A percentile compares a stretch with the other conserved stretches of the same genome.
These are phyloP conservation scores for Stigmatopora nigra DNA, from an alignment of 2,113 vertebrate species.

Conservation along the genomic window DNA sequence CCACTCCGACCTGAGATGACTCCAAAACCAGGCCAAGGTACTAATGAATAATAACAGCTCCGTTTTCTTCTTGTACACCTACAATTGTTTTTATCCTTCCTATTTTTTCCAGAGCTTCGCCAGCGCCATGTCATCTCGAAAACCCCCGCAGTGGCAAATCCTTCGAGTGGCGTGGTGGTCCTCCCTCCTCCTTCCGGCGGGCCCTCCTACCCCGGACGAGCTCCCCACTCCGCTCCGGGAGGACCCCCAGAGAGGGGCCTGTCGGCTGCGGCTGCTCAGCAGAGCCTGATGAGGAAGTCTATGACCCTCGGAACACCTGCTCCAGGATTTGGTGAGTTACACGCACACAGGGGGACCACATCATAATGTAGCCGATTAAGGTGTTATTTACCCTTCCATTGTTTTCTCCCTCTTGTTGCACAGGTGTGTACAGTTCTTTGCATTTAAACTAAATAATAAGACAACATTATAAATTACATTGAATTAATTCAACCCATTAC, in stretches of 20 bases:
- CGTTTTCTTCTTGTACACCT: conserved; percentile 1
- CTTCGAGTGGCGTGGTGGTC: conserved; percentile 52
- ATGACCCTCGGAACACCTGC: conserved; percentile 83
- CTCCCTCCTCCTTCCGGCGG: conserved; percentile 62
- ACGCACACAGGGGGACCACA: conserved; percentile 69
- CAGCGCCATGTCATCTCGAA: conserved; percentile 81
- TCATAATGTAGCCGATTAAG: conserved; percentile 70
- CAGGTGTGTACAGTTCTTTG: conserved; percentile 38
- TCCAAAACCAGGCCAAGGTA: conserved; percentile 91
- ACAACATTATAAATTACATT: conserved; percentile 36
- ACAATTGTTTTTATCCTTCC: conserved; percentile 29
- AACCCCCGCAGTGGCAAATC: conserved; percentile 59
- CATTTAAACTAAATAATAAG: conserved; percentile 29
- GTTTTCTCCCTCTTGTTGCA: conserved; percentile 52
- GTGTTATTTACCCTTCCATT: conserved; percentile 65
- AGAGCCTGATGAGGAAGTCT: conserved; percentile 80
- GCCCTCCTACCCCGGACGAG: conserved; percentile 68
- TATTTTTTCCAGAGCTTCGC: conserved; percentile 76
- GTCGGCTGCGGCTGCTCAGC: conserved; percentile 71
- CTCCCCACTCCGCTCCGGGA: conserved; percentile 76
- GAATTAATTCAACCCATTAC: conserved; percentile 18
- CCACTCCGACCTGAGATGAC: conserved; percentile 75
- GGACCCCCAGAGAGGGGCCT: conserved; percentile 80
- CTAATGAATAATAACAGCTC: not conserved
- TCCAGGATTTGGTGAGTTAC: conserved; percentile 91